Percentiles rank a stretch among this genome's conserved stretches.
Evolutionary conservation across 2,113 vertebrate genomes (phyloP).

Genomic region (Nestor notabilis): DNA sequence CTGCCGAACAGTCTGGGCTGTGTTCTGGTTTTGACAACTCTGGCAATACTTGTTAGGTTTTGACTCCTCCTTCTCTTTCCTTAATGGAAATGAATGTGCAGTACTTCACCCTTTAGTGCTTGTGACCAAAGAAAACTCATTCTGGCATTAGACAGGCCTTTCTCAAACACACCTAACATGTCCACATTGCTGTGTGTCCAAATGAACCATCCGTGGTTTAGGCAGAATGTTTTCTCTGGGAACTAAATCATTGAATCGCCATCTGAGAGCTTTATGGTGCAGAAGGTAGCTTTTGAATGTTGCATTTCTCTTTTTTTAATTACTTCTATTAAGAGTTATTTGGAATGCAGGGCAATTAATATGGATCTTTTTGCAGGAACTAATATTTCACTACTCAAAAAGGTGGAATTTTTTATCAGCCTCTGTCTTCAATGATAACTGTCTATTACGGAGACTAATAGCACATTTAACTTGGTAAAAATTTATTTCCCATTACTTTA

Average conservation of each 20-base stretch:
- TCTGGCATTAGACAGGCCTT: background rate
- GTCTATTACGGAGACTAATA: background rate
- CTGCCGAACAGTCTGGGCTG: background rate
- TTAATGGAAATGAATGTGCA: background rate
- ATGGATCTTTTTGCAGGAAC: background rate
- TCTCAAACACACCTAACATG: background rate
- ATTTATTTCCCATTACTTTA: background rate
- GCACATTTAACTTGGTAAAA: background rate
- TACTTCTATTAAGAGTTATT: background rate
- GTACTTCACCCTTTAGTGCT: background rate
- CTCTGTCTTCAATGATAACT: background rate
- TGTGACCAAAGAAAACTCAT: background rate
- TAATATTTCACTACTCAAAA: background rate
- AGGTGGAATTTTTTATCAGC: background rate
- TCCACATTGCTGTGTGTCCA: background rate
- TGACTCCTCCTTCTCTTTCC: background rate
- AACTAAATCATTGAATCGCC: background rate
- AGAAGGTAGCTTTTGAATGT: background rate
- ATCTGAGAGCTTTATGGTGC: background rate
- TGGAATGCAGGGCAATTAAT: background rate
- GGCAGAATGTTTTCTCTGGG: background rate
- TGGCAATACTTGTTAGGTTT: background rate
- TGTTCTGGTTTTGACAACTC: background rate
- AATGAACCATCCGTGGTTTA: background rate
- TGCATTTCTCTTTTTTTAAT: background rate